These are phyloP conservation scores for Heliothis virescens DNA, from an alignment of 1,140 invertebrate genomes.

Conservation along the genomic window DNA sequence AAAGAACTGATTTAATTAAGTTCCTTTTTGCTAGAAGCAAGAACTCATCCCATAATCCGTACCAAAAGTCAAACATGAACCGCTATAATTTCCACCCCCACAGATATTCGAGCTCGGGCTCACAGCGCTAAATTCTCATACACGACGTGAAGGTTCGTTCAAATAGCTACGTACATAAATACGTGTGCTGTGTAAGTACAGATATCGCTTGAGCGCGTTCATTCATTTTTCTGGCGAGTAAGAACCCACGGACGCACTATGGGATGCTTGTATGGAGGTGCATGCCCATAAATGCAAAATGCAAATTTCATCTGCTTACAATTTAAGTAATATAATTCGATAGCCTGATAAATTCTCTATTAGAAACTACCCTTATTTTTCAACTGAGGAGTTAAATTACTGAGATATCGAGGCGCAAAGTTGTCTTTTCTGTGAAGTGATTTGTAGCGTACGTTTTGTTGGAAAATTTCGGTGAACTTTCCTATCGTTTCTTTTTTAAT, in stretches of 20 bases:
- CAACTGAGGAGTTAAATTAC: no score
- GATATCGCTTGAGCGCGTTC: slow-evolving; percentile 46
- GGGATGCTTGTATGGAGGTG: no score
- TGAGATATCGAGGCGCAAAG: no score
- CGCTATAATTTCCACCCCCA: slow-evolving; percentile 32
- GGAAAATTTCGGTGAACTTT: no score
- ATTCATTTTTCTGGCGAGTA: slow-evolving; percentile 49
- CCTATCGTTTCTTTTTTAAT: no score
- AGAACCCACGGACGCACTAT: slow-evolving; percentile 34
- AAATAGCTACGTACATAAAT: slow-evolving; percentile 39
- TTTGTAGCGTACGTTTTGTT: no score
- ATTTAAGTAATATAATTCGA: no score
- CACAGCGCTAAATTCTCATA: slow-evolving; percentile 45
- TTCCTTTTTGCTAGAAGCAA: neutral
- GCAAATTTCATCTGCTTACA: no score
- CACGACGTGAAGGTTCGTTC: slow-evolving; percentile 34
- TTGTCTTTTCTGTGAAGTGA: no score
- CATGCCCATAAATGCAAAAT: no score
- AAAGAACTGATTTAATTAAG: neutral
- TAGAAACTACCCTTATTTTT: no score
- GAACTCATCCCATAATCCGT: neutral
- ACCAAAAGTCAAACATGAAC: slow-evolving; percentile 8
- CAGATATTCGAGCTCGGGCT: slow-evolving; percentile 17
- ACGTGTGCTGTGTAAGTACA: slow-evolving; percentile 37
- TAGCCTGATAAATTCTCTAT: no score